Percentiles rank a stretch among this genome's conserved stretches.
These are phyloP conservation scores for Knipowitschia caucasica DNA, from an alignment of 2,797 vertebrate species.

Conservation along the genomic window DNA sequence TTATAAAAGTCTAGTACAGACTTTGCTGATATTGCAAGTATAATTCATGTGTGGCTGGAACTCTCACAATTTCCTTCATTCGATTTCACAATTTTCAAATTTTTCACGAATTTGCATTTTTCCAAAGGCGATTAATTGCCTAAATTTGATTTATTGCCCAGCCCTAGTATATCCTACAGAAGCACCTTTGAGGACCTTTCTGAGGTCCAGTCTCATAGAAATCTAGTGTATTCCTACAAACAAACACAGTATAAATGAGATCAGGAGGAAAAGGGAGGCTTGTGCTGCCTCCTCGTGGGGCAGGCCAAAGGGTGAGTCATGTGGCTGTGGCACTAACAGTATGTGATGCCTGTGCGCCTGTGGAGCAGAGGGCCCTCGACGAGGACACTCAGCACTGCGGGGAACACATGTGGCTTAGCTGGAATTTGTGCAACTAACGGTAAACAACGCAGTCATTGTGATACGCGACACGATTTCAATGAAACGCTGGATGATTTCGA, in stretches of 20 bases:
- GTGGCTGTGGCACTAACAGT: conserved; percentile 32
- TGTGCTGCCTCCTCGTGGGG: conserved; percentile 18
- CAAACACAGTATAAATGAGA: conserved; percentile 4
- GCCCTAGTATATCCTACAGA: background rate
- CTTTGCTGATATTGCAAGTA: too few species aligned
- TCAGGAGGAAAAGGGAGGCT: conserved; percentile 11
- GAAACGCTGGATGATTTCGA: conserved; percentile 29
- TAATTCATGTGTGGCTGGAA: too few species aligned
- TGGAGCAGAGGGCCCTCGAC: conserved; percentile 16
- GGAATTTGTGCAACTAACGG: conserved; percentile 19
- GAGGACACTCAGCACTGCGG: conserved; percentile 12
- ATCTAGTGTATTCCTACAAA: background rate
- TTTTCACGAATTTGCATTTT: too few species aligned
- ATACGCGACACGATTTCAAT: conserved; percentile 32
- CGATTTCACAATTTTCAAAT: too few species aligned
- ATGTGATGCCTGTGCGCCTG: conserved; percentile 32
- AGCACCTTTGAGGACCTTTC: background rate
- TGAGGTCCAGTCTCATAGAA: background rate
- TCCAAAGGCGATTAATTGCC: too few species aligned
- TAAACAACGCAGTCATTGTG: conserved; percentile 25
- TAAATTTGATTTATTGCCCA: too few species aligned
- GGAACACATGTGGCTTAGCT: conserved; percentile 24
- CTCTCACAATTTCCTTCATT: too few species aligned
- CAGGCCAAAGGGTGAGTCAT: conserved; percentile 18
- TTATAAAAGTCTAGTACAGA: too few species aligned